Evolutionary conservation across 2,797 vertebrate genomes (phyloP), one percentile per base, ranked within the genome.

Genomic region (Enteromius paludinosus): DNA sequence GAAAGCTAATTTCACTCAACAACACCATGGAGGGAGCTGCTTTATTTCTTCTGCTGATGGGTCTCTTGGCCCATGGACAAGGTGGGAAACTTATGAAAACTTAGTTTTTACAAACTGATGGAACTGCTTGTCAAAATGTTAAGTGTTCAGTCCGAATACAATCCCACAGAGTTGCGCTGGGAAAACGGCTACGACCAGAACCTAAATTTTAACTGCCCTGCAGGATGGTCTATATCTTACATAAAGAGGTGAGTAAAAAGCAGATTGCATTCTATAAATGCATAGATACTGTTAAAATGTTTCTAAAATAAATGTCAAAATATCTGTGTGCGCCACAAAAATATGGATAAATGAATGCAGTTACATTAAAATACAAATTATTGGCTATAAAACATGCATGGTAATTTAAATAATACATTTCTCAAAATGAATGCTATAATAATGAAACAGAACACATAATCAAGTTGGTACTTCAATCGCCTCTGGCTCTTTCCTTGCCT

Each of bases 241-340:
- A 78, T 84, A 17, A 69, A 47, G 18, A 86, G 85, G 85, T 86
- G 54, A 84, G 62, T 62, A 23, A 4, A n/a, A 38, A 17, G n/a
- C 64, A 18, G 20, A 33, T 1, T 23, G 12, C 49, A 11, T 35
- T 11, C 2, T 0, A 33, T 23, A 41, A 18, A n/a, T 28, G 28
- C n/a, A 35, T 35, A 54, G 18, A 35, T 49, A 41, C 28, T n/a
- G 25, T 33, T 5, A 33, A 71, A 52, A 52, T 30, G 10, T 20
- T 30, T 20, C 2, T 72, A 35, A 52, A 72, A 20, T 72, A 20
- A 72, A 52, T 14, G 9, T 49, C 18, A 52, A 52, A 30, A 72
- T 5, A 30, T 45, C 9, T 49, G 5, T 0, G 0, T 45, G n/a
- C n/a, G 25, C 12, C 1, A 69, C 12, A 25, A 15, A 17, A 38